These are phyloP conservation scores for Molorchus minor DNA, from an alignment of 2,888 invertebrate species.

Conservation along the genomic window DNA sequence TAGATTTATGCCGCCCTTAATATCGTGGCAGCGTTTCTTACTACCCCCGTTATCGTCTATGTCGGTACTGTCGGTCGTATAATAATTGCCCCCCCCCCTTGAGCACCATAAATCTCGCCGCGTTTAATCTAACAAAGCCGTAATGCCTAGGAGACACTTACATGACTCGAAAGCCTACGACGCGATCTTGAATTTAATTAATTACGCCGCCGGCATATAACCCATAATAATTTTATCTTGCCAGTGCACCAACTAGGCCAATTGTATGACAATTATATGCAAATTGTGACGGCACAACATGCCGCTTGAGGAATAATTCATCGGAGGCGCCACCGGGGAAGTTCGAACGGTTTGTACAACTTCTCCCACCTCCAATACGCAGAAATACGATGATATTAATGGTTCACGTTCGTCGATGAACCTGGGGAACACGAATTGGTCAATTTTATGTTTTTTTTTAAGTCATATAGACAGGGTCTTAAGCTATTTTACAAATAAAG, in stretches of 20 bases:
- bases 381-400: too few relatives aligned
- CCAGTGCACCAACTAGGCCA: slow-evolving; percentile 20
- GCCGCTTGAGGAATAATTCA: slow-evolving; percentile 27
- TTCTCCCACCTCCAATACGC: too few relatives aligned
- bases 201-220: slow-evolving; percentile 7
- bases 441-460: too few relatives aligned
- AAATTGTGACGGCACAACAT: slow-evolving; percentile 27
- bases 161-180: background rate
- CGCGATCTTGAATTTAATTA: slow-evolving; percentile 11
- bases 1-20: too few relatives aligned
- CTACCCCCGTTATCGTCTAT: too few relatives aligned
- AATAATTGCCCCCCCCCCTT: too few relatives aligned
- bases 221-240: slow-evolving; percentile 27
- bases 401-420: too few relatives aligned
- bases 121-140: background rate
- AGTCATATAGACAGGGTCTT: too few relatives aligned
- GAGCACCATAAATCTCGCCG: too few relatives aligned
- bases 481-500: slow-evolving; percentile 8
- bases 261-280: slow-evolving; percentile 29
- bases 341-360: slow-evolving; percentile 14
- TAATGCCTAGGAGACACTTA: background rate
- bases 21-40: too few relatives aligned
- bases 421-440: too few relatives aligned
- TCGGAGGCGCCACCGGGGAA: slow-evolving; percentile 22
- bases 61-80: too few relatives aligned